A percentile compares a stretch with the other conserved stretches of the same genome.
phyloP scores from a whole-genome alignment of 2,113 vertebrate genomes.

The Onychorhynchus coronatus region DNA sequence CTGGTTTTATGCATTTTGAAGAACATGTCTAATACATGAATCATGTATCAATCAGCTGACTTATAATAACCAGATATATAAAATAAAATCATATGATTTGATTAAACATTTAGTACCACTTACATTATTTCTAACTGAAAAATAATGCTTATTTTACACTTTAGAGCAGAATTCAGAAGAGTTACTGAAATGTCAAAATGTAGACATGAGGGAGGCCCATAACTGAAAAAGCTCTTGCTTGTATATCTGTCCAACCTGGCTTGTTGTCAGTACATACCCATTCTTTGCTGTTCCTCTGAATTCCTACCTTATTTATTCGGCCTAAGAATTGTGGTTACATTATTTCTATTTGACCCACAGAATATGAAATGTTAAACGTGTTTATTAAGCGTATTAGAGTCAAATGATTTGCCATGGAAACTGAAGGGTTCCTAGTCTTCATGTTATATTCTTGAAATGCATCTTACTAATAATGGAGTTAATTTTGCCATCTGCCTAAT shows the following conservation, averaged over 20 bases:
- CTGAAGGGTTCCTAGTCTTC: not conserved
- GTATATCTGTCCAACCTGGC: not conserved
- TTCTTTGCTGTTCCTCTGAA: not conserved
- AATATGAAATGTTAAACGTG: not conserved
- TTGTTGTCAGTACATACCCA: not conserved
- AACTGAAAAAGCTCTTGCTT: not conserved
- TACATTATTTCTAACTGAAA: not conserved
- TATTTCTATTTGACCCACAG: not conserved
- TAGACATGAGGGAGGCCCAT: not conserved
- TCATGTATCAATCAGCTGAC: not conserved
- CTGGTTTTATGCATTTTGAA: not conserved
- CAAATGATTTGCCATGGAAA: conserved; percentile 34
- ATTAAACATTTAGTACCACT: not conserved
- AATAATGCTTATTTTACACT: not conserved
- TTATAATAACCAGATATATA: not conserved
- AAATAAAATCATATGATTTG: not conserved
- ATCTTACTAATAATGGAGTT: not conserved
- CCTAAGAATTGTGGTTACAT: not conserved
- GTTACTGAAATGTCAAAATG: not conserved
- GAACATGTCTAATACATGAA: not conserved
- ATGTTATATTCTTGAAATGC: not conserved
- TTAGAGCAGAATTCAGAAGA: not conserved
- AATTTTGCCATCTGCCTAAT: not conserved
- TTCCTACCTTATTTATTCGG: not conserved
- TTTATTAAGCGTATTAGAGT: not conserved